Conservation (phyloP, 1,140 invertebrate species). For the Lasioglossum baleicum region DNA sequence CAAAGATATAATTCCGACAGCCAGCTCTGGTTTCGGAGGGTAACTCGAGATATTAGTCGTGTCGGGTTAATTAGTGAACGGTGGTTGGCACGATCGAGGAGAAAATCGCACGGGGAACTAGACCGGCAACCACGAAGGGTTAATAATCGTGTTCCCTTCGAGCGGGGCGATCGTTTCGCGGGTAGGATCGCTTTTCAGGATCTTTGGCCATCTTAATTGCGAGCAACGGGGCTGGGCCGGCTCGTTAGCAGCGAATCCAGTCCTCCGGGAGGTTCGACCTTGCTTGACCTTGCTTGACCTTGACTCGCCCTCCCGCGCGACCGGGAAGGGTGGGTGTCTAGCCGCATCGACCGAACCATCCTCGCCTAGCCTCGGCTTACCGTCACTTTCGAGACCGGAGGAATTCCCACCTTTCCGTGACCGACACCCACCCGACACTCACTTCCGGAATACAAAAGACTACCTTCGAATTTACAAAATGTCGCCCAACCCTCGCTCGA, state of each 20-base stretch:
- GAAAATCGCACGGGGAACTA: not conserved
- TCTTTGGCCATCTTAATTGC: constrained; percentile 19
- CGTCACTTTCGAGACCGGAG: constrained; percentile 25
- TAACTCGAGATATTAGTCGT: too few species aligned
- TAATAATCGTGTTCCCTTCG: not conserved
- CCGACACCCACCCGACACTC: too few species aligned
- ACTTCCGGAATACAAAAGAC: too few species aligned
- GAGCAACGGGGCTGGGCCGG: not conserved
- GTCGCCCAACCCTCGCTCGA: too few species aligned
- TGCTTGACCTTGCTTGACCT: constrained; percentile 72
- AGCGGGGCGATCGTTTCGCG: not conserved
- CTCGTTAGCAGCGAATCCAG: constrained; percentile 27
- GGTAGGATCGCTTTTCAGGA: not conserved
- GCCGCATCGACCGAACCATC: constrained; percentile 72
- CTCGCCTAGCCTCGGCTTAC: constrained; percentile 13
- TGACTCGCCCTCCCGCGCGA: constrained; percentile 55
- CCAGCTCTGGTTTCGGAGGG: too few species aligned
- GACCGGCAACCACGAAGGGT: not conserved
- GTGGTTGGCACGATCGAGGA: not conserved
- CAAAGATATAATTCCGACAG: too few species aligned
- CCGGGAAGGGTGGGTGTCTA: constrained; percentile 69
- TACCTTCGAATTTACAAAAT: too few species aligned
- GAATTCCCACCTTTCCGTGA: constrained; percentile 42
- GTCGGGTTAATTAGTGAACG: too few species aligned
- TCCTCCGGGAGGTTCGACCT: constrained; percentile 63